phyloP scores from a whole-genome alignment of 2,113 vertebrate genomes.

The Ailurus styani region DNA sequence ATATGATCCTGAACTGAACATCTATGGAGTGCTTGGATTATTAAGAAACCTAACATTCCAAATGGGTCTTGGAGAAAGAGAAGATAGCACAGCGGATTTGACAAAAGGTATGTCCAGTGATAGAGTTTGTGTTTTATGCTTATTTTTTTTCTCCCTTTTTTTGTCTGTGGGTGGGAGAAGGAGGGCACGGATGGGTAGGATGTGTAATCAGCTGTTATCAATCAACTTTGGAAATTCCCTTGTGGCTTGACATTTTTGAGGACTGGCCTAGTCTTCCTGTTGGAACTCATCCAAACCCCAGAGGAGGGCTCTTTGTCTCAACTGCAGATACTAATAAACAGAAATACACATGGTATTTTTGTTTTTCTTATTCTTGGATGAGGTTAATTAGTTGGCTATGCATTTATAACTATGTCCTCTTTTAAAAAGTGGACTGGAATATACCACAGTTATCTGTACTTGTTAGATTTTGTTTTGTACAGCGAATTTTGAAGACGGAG shows the following conservation, averaged over 20 bases:
- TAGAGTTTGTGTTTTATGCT: neutral
- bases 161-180: neutral
- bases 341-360: constrained; percentile 24
- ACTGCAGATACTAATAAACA: neutral
- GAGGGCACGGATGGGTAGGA: neutral
- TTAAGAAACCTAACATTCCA: neutral
- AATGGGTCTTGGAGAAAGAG: neutral
- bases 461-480: neutral
- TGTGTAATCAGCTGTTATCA: constrained; percentile 64
- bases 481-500: neutral
- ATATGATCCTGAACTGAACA: neutral
- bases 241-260: constrained; percentile 56
- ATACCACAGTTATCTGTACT: neutral
- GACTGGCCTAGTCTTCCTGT: constrained; percentile 43
- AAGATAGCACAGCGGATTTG: neutral
- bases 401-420: neutral
- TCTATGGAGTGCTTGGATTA: neutral
- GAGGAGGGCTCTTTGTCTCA: constrained; percentile 27
- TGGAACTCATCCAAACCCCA: constrained; percentile 9
- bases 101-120: neutral
- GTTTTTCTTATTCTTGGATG: constrained; percentile 22
- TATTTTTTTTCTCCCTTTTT: neutral
- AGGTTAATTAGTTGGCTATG: neutral
- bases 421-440: neutral
- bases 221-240: constrained; percentile 58